Percentiles rank a stretch among this genome's conserved stretches.
phyloP scores from a whole-genome alignment of 2,113 vertebrate species.

The Lonchura striata region DNA sequence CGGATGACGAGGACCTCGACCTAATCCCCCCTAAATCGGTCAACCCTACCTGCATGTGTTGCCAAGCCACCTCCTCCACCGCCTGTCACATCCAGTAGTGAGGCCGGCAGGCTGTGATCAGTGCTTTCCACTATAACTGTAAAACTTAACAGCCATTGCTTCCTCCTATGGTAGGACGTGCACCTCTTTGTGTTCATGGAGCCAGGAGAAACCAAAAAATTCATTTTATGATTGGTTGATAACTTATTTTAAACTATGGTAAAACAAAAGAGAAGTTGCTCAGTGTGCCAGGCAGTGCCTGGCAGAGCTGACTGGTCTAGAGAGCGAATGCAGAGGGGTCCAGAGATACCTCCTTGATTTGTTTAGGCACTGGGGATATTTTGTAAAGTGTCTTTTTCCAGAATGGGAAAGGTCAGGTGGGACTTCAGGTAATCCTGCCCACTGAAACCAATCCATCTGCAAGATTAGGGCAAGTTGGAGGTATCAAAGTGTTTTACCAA shows the following conservation, averaged over 20 bases:
- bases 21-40: conserved; percentile 96
- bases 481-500: background rate
- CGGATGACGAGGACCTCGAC: conserved; percentile 96
- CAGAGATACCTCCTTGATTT: conserved; percentile 26
- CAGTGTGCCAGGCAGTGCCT: background rate
- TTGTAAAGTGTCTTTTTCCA: conserved; percentile 22
- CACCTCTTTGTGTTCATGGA: conserved; percentile 86
- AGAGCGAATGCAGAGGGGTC: background rate
- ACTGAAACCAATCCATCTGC: background rate
- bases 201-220: conserved; percentile 81
- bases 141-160: conserved; percentile 87
- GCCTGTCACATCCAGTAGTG: conserved; percentile 98
- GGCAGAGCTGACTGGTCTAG: conserved; percentile 22
- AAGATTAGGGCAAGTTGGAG: background rate
- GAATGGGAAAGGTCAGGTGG: background rate
- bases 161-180: conserved; percentile 99
- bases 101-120: conserved; percentile 49
- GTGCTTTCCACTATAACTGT: conserved; percentile 71
- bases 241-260: conserved; percentile 39
- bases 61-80: conserved; percentile 95
- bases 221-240: conserved; percentile 60
- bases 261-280: conserved; percentile 41
- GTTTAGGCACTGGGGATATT: conserved; percentile 39
- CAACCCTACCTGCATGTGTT: conserved; percentile 99
- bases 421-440: background rate